Base-by-base conservation (phyloP, 2,888 invertebrate genomes). In the Electrophaes corylata region DNA sequence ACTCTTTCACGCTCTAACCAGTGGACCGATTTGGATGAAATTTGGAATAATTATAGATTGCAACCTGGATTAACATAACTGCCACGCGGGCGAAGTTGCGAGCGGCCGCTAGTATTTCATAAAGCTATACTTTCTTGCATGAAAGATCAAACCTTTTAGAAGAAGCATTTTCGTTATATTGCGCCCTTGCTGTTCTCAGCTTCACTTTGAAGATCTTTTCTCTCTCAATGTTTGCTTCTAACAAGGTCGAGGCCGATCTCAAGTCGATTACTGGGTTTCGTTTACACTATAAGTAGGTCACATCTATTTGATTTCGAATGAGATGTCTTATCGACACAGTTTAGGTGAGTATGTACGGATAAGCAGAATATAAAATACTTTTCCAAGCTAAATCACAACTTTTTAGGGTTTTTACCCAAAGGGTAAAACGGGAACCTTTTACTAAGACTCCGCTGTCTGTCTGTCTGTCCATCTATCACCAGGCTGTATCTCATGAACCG, bases 111-210 rank as follows among this genome's bases (percentile, higher is more conserved):
- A 50, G 39, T 37, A 26, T 55, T 29, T 47, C 48, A 35, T 23
- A 23, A 54, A 48, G 18, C 11, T 6, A 14, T 18, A 40, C 23
- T 37, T 31, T 29, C 37, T 14, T 29, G 14, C 61, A 66, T 65
- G 65, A 71, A 60, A 64, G 65, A 54, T 50, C 53, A 54, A 50
- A 52, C 44, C 23, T 16, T n/a, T 33, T 39, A 45, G 45, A 44
- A 66, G 65, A 71, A 72, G 71, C 67, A 70, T 69, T 71, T 71
- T 62, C 63, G 65, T 68, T 66, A 66, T 61, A 66, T 59, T 57
- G 60, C 39, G 14, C 55, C 35, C 12, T 50, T 47, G 35, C 31
- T 57, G 31, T 51, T 16, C 39, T 29, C 53, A 3, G 10, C 10
- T 50, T 49, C 29, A 44, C 63, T 48, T 57, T 52, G 56, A 64